Evolutionary conservation across 2,113 vertebrate species (phyloP).

Genomic region (Lepidothrix coronata): DNA sequence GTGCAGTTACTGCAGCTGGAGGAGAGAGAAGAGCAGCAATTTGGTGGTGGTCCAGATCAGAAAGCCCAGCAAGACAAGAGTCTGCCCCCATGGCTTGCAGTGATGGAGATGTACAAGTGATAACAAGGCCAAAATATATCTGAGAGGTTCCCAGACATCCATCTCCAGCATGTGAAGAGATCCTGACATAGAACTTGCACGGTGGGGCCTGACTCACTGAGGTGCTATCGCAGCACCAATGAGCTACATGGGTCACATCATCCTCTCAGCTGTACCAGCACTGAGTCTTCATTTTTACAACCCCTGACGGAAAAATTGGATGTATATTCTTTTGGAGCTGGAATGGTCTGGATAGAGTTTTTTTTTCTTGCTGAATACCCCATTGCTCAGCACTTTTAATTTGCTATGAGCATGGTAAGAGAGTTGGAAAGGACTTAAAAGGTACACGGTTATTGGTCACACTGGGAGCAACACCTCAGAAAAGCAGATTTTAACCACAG

Average conservation of each 20-base stretch:
- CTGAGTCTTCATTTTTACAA: background rate
- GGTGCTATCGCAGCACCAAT: background rate
- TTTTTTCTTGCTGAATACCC: background rate
- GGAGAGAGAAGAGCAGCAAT: background rate
- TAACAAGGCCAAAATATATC: background rate
- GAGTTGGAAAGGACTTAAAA: background rate
- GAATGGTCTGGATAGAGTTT: background rate
- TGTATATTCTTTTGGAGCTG: background rate
- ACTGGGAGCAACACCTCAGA: background rate
- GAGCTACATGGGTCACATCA: background rate
- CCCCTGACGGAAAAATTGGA: background rate
- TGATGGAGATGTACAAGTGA: background rate
- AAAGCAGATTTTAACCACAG: background rate
- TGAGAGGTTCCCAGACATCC: background rate
- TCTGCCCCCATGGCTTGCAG: background rate
- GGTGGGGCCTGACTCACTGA: background rate
- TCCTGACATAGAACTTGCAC: fast-evolving
- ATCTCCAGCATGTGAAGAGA: fast-evolving
- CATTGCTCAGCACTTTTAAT: background rate
- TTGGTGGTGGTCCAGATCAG: background rate
- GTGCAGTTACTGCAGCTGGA: background rate
- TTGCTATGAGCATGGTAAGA: background rate
- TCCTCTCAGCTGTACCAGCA: fast-evolving
- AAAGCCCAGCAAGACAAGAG: background rate
- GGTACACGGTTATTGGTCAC: background rate